phyloP scores from a whole-genome alignment of 2,113 vertebrate genomes.

The Dipodomys merriami region DNA sequence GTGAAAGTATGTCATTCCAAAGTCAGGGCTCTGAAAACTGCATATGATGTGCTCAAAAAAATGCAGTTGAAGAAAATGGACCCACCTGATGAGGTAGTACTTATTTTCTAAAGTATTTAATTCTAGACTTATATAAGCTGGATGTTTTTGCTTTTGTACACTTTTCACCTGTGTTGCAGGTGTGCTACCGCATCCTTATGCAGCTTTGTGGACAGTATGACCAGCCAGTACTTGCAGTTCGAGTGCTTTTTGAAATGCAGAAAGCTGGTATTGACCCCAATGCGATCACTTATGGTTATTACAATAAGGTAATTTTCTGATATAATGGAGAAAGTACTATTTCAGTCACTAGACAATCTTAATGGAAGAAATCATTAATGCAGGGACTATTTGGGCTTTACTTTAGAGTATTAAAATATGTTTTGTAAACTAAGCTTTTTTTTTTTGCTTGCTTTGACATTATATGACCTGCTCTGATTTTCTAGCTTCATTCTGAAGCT shows the following conservation, averaged over 20 bases:
- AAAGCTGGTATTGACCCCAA: conserved; percentile 98
- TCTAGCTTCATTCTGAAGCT: conserved; percentile 47
- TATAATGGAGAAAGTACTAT: conserved; percentile 8
- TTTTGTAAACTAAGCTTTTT: conserved; percentile 33
- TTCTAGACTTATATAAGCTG: neutral
- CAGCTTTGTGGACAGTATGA: conserved; percentile 98
- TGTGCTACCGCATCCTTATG: conserved; percentile 98
- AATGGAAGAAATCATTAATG: neutral
- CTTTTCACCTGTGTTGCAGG: conserved; percentile 84
- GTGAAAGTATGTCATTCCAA: conserved; percentile 96
- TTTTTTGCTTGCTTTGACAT: conserved; percentile 3
- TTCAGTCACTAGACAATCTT: conserved; percentile 17
- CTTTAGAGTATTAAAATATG: conserved; percentile 54
- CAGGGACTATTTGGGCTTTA: neutral
- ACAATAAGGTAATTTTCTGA: conserved; percentile 92
- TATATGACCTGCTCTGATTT: conserved; percentile 1
- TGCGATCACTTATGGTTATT: conserved; percentile 99
- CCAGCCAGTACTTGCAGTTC: conserved; percentile 96
- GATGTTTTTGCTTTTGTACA: neutral
- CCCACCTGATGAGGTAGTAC: conserved; percentile 95
- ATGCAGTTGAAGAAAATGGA: conserved; percentile 98
- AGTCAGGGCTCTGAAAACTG: conserved; percentile 94
- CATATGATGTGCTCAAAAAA: conserved; percentile 95
- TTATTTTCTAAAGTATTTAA: neutral
- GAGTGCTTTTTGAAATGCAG: conserved; percentile 98